Percentiles rank a stretch among this genome's conserved stretches.
phyloP scores from a whole-genome alignment of 2,113 vertebrate species.

The Cebus imitator region DNA sequence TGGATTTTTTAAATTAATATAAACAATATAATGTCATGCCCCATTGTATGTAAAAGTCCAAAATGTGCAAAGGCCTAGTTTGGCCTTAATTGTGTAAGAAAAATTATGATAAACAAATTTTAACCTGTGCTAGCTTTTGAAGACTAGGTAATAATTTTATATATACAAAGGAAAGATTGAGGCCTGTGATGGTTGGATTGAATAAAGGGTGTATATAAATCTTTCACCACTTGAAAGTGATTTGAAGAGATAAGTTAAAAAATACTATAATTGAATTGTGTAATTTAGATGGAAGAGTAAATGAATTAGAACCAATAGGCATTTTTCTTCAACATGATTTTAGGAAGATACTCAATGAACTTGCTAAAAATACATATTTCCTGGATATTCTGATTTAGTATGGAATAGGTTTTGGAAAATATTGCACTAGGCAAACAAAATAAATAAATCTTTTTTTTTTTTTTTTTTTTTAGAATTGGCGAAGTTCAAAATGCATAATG shows the following conservation, averaged over 20 bases:
- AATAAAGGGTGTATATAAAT: background rate
- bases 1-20: background rate
- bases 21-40: background rate
- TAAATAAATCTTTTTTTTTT: background rate
- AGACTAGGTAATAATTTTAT: background rate
- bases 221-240: background rate
- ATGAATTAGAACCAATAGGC: background rate
- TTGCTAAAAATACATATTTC: background rate
- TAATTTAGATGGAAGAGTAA: background rate
- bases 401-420: background rate
- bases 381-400: background rate
- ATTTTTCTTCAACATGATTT: background rate
- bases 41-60: background rate
- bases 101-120: background rate
- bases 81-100: background rate
- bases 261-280: background rate
- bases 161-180: background rate
- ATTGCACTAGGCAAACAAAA: background rate
- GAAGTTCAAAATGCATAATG: background rate
- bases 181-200: background rate
- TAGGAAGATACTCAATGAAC: background rate
- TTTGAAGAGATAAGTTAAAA: background rate
- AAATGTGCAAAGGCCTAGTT: background rate
- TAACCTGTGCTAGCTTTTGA: background rate
- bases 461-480: background rate